Percentiles rank a stretch among this genome's conserved stretches.
phyloP scores from a whole-genome alignment of 2,113 vertebrate species.

The Piaya cayana region DNA sequence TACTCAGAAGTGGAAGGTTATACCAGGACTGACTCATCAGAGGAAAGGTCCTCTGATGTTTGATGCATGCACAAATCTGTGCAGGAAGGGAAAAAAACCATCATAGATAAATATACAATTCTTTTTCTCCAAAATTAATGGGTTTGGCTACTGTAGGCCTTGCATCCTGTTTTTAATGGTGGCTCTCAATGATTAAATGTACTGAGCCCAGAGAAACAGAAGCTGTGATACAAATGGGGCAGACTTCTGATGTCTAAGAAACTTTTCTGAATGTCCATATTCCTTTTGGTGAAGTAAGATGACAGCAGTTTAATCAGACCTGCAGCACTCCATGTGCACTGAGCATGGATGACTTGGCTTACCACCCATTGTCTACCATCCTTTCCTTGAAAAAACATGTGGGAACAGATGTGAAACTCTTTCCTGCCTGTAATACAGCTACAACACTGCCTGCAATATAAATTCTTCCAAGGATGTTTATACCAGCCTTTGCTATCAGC shows the following conservation, averaged over 20 bases:
- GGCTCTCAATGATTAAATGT: background rate
- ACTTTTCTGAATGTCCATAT: background rate
- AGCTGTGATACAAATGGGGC: background rate
- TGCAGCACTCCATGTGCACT: background rate
- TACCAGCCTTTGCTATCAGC: slow-evolving; percentile 24
- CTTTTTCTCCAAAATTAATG: background rate
- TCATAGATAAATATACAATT: rapidly evolving
- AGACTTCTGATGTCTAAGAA: background rate
- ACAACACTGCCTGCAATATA: background rate
- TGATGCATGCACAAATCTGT: background rate
- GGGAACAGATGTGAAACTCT: slow-evolving; percentile 15
- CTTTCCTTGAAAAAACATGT: slow-evolving; percentile 15
- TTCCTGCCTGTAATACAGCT: background rate
- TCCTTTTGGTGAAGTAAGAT: background rate
- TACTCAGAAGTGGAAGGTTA: background rate
- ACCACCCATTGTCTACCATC: slow-evolving; percentile 1
- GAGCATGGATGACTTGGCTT: background rate
- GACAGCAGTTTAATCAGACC: background rate
- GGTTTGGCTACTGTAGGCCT: background rate
- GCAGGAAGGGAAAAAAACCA: background rate
- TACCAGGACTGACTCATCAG: background rate
- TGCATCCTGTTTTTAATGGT: background rate
- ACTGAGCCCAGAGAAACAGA: background rate
- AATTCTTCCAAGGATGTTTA: slow-evolving; percentile 14
- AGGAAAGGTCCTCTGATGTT: background rate